Base-by-base conservation (phyloP, 2,888 invertebrate genomes). In the Nomada fucata region DNA sequence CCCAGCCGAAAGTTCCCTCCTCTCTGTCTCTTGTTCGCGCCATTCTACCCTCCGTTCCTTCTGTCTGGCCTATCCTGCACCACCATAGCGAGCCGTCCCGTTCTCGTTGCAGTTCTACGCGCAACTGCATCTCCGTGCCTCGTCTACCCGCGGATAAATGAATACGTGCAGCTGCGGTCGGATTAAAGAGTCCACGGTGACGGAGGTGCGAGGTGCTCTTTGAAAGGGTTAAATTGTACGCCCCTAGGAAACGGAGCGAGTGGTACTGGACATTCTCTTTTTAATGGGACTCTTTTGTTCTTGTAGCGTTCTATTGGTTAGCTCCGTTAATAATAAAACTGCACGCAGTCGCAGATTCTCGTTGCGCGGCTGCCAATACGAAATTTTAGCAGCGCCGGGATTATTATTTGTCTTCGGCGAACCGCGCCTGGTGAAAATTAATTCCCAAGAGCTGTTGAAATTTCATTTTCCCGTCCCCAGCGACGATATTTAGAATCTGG, bases 1-100 rank as follows among this genome's bases (percentile, higher is more conserved):
- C 81, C 84, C 65, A 57, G 26, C 65, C 79, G 57, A 83, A 83
- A 82, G 53, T 82, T 83, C 61, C 26, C 15, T 53, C 55, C 18
- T 63, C 68, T 57, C 75, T 76, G 61, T 50, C 73, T 53, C 26
- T 13, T n/a, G n/a, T n/a, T 60, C 63, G n/a, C 57, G 5, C 52
- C 52, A n/a, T 20, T 47, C 23, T 52, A 63, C 50, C 36, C 50
- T 9, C 44, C 36, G 18, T 50, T 4, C 50, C 29, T n/a, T 10
- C 61, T 20, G 5, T 23, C 61, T 20, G 5, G 5, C 23, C 2
- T 26, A n/a, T 18, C 18, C 59, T 26, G 13, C n/a, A 20, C 44
- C 52, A 13, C 47, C 15, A 26, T 61, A 4, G n/a, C 64, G 44
- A 13, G 2, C 55, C 26, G 36, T 44, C 53, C 23, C 15, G 36